Base-by-base conservation (phyloP, 2,113 vertebrate species). In the Pelmatolapia mariae region DNA sequence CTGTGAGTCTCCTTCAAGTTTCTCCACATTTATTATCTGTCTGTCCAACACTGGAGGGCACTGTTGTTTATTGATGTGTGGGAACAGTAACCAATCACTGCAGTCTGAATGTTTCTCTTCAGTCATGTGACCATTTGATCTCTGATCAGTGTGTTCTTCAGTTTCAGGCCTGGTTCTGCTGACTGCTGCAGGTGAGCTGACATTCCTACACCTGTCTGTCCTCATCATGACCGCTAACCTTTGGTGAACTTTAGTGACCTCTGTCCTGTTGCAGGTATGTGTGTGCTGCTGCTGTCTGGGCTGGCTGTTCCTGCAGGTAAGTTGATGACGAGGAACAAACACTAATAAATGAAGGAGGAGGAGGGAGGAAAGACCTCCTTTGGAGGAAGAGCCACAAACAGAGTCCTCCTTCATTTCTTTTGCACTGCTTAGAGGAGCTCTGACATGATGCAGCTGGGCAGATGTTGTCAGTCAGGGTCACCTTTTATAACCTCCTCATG, bases 271-370 rank as follows among this genome's bases (percentile, higher is more conserved):
- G 0, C 61, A 66, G 61, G 61, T n/a, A 18, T 66, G 61, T 66
- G 61, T 66, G 31, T 66, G 61, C 61, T 66, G 61, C 61, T 66
- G 61, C 61, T 66, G 61, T 66, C 61, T 66, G 61, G 31, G 9
- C 31, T n/a, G 61, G 31, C 18, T n/a, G 31, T 66, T 12, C 18
- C 61, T n/a, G 61, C 31, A 36, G 61, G 61, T 66, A 19, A 36
- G 61, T 57, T 3, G 1, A 59, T 57, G 0, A 57, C 8, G 56
- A 57, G 24, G 56, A 57, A 57, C 4, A 57, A 57, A 57, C 56
- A 57, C 56, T 57, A 57, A 29, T 57, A 57, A 29, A 57, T 57
- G 56, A 57, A 57, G 54, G 0, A 57, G 54, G 24, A 57, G 54
- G 54, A 57, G 12, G 24, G 54, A 57, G 54, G 54, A 57, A 57